Evolutionary conservation across 2,797 vertebrate species (phyloP).

Genomic region (Pseudocheirus occidentalis): DNA sequence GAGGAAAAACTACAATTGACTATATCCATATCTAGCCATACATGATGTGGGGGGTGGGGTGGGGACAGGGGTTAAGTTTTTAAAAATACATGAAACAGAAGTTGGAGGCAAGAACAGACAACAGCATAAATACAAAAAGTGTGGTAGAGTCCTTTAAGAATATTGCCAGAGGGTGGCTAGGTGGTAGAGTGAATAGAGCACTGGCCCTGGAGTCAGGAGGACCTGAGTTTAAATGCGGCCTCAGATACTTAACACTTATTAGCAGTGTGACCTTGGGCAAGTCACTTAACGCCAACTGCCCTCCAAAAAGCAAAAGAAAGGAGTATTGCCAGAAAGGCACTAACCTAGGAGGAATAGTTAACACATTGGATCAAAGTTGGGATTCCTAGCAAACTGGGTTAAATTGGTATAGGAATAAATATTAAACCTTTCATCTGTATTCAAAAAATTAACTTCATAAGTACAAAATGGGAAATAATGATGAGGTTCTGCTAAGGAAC

Average conservation of each 20-base stretch:
- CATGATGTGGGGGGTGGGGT: no score
- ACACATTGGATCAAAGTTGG: not conserved
- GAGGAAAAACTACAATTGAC: not conserved
- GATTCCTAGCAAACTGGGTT: not conserved
- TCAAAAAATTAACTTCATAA: not conserved
- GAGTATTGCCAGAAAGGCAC: not conserved
- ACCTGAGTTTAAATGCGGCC: no score
- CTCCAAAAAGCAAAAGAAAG: not conserved
- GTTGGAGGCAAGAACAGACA: not conserved
- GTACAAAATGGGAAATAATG: not conserved
- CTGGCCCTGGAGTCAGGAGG: no score
- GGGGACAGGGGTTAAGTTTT: not conserved
- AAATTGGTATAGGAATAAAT: not conserved
- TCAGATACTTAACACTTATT: no score
- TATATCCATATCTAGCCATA: not conserved
- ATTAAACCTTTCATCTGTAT: not conserved
- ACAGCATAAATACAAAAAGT: not conserved
- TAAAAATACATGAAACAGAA: not conserved
- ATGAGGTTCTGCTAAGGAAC: not conserved
- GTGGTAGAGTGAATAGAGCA: no score
- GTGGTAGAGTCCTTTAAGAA: not conserved
- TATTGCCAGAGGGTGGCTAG: not conserved
- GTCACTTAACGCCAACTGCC: no score
- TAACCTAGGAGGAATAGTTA: not conserved
- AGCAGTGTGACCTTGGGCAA: no score